Evolutionary conservation across 64 coral and sea anemone genomes (phyloP).

Genomic region (Pachyseris speciosa): DNA sequence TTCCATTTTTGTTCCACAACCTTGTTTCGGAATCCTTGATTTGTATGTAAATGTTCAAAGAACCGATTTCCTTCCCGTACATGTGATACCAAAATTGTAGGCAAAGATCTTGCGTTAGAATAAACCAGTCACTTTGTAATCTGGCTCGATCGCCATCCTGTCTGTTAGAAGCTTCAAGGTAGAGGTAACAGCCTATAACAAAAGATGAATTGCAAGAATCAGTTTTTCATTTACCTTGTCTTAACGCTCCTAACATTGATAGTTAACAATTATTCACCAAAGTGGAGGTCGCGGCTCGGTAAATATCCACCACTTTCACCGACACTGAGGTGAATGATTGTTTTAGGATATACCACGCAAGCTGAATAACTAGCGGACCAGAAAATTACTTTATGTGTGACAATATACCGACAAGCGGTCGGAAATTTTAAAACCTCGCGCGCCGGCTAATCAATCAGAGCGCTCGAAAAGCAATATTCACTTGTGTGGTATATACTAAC

Average conservation of each 20-base stretch:
- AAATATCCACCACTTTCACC: too few relatives aligned
- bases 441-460: too few relatives aligned
- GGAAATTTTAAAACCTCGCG: too few relatives aligned
- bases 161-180: conserved; percentile 39
- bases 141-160: conserved; percentile 23
- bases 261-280: neutral
- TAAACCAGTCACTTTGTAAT: conserved; percentile 29
- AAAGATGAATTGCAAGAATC: neutral
- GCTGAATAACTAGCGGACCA: too few relatives aligned
- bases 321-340: too few relatives aligned
- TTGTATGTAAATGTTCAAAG: conserved; percentile 11
- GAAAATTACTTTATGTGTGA: too few relatives aligned
- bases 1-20: neutral
- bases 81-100: conserved; percentile 67
- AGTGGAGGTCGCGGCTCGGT: too few relatives aligned
- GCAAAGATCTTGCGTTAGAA: neutral
- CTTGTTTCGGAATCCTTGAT: neutral
- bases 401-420: too few relatives aligned
- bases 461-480: too few relatives aligned
- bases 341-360: too few relatives aligned
- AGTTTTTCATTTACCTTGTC: neutral
- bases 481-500: too few relatives aligned
- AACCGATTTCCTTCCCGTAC: conserved; percentile 32
- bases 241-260: neutral
- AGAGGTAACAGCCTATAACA: conserved; percentile 28